Base-by-base conservation (phyloP, 2,888 invertebrate species). In the Drosophila austrosaltans region DNA sequence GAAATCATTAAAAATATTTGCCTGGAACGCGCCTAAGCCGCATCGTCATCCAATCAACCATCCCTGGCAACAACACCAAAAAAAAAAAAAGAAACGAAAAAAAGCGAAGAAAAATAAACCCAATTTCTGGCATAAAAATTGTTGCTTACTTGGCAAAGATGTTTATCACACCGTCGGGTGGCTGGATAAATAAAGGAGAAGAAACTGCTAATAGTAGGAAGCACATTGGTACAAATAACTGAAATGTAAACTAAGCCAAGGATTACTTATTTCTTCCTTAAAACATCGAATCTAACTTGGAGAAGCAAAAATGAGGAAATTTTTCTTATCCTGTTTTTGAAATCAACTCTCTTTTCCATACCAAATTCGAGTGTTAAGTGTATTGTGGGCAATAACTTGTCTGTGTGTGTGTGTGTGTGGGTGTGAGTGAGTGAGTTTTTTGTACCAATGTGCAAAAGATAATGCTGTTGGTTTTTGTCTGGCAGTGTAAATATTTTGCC, bases 121-220 rank as follows among this genome's bases (percentile, higher is more conserved):
- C 88, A 89, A 91, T 89, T 89, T 87, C 72, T 86, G 82, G 87
- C 85, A 90, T 91, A 83, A 87, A 91, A 90, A 89, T 85, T 90
- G 89, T 90, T 91, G 90, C 87, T 88, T 91, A 90, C 90, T 88
- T 84, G 87, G 91, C 91, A 90, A 83, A 90, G 91, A 91, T 91
- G 84, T 81, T 89, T 90, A 90, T 90, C 91, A 80, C 80, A 70
- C 72, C 62, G 78, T 71, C 69, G 80, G 88, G 76, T 82, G 73
- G 72, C 63, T 54, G 60, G 61, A 64, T 66, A 65, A 58, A 58
- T 64, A 56, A 58, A 61, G 53, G 65, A 69, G 53, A 62, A 69
- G 53, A 62, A 28, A 61, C 63, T 36, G 61, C 25, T 30, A 48
- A n/a, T 25, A 56, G 61, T 53, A 58, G 54, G 10, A 20, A 40